Evolutionary conservation across 2,113 vertebrate genomes (phyloP).

Genomic region (Natator depressus): DNA sequence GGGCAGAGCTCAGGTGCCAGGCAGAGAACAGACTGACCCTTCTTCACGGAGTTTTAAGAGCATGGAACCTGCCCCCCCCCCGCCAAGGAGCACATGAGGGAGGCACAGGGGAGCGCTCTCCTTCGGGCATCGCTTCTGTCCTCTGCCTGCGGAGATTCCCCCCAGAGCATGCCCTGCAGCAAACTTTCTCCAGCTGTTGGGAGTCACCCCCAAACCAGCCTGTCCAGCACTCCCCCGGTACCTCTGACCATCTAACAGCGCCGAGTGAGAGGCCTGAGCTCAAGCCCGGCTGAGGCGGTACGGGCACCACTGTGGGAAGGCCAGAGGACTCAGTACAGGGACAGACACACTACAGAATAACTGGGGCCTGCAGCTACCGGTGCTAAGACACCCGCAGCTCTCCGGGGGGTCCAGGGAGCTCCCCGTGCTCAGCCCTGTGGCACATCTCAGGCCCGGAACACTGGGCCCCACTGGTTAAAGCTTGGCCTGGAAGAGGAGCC

Average conservation of each 20-base stretch:
- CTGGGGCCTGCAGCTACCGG: no score
- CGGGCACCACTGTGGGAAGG: no score
- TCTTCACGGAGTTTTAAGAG: no score
- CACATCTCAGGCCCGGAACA: not conserved
- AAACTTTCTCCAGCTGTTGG: no score
- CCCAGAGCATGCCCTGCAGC: rapidly evolving
- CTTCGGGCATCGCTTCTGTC: not conserved
- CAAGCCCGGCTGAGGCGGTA: no score
- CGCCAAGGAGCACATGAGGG: not conserved
- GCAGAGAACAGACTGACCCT: not conserved
- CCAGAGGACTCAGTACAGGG: rapidly evolving
- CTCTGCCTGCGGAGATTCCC: no score
- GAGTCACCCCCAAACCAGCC: no score
- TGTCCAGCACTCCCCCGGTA: no score
- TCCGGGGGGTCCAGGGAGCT: rapidly evolving
- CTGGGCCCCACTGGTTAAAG: not conserved
- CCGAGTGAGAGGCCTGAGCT: no score
- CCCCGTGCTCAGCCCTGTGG: not conserved
- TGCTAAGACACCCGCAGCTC: no score
- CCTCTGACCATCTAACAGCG: no score
- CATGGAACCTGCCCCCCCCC: no score
- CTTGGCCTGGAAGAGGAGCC: not conserved
- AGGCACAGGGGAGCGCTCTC: not conserved
- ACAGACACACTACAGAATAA: not conserved
- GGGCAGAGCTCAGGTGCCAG: not conserved